phyloP scores from a whole-genome alignment of 1,140 invertebrate genomes.

The Drosophila pandora region DNA sequence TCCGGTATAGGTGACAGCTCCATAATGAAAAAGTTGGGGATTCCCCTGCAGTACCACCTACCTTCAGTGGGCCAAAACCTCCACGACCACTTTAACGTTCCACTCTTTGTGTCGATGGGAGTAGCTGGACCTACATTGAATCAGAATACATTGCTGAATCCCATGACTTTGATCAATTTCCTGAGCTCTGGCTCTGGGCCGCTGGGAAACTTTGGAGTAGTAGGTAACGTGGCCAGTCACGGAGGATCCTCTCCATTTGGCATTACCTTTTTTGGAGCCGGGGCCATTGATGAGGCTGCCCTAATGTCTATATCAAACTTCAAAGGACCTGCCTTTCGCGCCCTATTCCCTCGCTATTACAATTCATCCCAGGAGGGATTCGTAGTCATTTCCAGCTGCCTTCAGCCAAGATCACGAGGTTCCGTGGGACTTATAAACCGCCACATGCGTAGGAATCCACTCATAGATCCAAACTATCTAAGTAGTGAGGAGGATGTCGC shows the following conservation, averaged over 20 bases:
- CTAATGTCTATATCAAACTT: constrained; percentile 88
- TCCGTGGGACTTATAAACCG: constrained; percentile 85
- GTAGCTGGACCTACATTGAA: constrained; percentile 86
- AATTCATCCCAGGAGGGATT: constrained; percentile 88
- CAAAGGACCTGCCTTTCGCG: constrained; percentile 86
- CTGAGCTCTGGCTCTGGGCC: constrained; percentile 86
- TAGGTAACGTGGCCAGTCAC: constrained; percentile 84
- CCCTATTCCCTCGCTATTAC: constrained; percentile 87
- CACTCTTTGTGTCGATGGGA: constrained; percentile 88
- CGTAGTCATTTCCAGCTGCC: constrained; percentile 87
- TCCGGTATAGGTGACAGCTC: constrained; percentile 87
- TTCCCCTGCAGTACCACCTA: constrained; percentile 85
- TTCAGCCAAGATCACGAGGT: constrained; percentile 88
- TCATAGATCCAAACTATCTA: constrained; percentile 92
- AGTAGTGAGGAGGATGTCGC: constrained; percentile 85
- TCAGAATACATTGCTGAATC: constrained; percentile 85
- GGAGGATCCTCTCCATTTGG: constrained; percentile 83
- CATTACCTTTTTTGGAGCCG: constrained; percentile 88
- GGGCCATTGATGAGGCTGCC: constrained; percentile 87
- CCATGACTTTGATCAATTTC: constrained; percentile 86
- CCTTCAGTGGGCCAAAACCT: constrained; percentile 87
- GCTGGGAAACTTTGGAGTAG: constrained; percentile 86
- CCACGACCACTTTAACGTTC: constrained; percentile 90
- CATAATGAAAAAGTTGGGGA: constrained; percentile 84
- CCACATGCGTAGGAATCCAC: constrained; percentile 86